Percentiles rank a stretch among this genome's conserved stretches.
Conservation (phyloP, 2,113 vertebrate species). For the Istiophorus platypterus region DNA sequence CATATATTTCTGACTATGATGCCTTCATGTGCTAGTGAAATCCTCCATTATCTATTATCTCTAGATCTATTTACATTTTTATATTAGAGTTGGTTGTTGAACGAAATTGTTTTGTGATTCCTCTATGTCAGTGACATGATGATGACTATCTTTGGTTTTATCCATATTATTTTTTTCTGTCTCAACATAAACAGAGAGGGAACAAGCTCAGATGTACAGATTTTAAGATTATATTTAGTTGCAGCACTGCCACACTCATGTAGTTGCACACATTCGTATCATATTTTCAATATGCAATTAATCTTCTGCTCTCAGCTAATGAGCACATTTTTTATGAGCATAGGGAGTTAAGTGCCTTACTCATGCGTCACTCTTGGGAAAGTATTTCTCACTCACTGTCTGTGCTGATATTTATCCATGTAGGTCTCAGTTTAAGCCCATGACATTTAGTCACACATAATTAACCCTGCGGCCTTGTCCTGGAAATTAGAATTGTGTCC, state of each 20-base stretch:
- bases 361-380: slow-evolving; percentile 6
- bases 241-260: background rate
- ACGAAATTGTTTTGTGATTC: too few relatives aligned
- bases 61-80: too few relatives aligned
- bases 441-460: slow-evolving; percentile 54
- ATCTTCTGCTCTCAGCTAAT: slow-evolving; percentile 5
- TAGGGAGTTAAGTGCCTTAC: background rate
- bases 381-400: background rate
- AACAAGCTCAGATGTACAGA: background rate
- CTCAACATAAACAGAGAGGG: background rate
- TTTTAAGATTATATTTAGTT: background rate
- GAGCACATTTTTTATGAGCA: background rate
- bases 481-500: slow-evolving; percentile 16
- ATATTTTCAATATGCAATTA: background rate
- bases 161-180: background rate
- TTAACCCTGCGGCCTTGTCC: slow-evolving; percentile 33
- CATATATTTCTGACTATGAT: background rate
- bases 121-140: too few relatives aligned
- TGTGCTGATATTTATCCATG: slow-evolving; percentile 24
- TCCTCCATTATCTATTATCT: background rate
- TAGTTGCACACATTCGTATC: background rate
- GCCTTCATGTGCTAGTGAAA: background rate
- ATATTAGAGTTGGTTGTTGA: too few relatives aligned
- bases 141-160: too few relatives aligned
- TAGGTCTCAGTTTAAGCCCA: slow-evolving; percentile 18